A percentile compares a stretch with the other conserved stretches of the same genome.
phyloP scores from a whole-genome alignment of 2,797 vertebrate genomes.

The Tenualosa thibaudeaui region DNA sequence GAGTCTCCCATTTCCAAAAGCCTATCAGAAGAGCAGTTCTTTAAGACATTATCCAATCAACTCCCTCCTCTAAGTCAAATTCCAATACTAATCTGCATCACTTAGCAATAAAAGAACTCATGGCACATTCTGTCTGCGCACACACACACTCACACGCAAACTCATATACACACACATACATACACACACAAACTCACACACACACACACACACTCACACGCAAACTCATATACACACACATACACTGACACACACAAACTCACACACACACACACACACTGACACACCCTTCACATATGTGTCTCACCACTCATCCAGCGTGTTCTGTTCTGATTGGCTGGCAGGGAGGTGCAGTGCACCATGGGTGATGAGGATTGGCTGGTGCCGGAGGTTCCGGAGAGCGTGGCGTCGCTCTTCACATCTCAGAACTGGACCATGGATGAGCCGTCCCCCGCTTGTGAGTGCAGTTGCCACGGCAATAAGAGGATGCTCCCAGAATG shows the following conservation, averaged over 20 bases:
- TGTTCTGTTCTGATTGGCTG: background rate
- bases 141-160: background rate
- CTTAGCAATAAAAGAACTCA: no score
- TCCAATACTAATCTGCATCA: no score
- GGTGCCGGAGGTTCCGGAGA: slow-evolving; percentile 72
- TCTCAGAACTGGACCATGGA: slow-evolving; percentile 93
- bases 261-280: background rate
- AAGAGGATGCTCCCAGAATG: slow-evolving; percentile 98
- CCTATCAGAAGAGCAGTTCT: no score
- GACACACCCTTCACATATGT: background rate
- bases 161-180: no score
- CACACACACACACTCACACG: no score
- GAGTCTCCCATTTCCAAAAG: slow-evolving; percentile 62
- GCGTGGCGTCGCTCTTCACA: slow-evolving; percentile 77
- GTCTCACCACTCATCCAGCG: background rate
- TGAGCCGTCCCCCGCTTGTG: slow-evolving; percentile 89
- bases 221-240: no score
- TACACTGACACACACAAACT: no score
- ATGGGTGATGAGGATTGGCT: slow-evolving; percentile 79
- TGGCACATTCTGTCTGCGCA: no score
- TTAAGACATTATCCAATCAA: no score
- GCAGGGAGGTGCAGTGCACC: slow-evolving; percentile 65
- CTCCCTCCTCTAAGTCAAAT: no score
- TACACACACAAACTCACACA: no score
- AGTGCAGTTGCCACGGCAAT: slow-evolving; percentile 86